These are phyloP conservation scores for Fulmarus glacialis DNA, from an alignment of 2,113 vertebrate genomes.

Conservation along the genomic window DNA sequence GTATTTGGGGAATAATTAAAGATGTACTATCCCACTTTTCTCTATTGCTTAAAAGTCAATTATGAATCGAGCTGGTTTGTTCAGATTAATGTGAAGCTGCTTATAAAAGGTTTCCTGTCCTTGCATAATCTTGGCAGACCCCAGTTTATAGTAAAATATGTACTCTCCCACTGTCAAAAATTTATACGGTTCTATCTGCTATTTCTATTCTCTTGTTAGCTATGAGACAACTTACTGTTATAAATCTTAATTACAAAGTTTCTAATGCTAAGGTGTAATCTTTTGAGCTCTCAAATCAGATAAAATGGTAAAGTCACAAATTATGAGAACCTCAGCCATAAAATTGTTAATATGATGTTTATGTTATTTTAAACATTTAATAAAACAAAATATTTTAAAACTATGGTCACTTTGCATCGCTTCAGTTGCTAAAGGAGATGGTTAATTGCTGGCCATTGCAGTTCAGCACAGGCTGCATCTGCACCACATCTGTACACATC, in stretches of 20 bases:
- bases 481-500: neutral
- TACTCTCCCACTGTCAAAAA: conserved; percentile 5
- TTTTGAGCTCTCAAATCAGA: conserved; percentile 40
- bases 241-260: conserved; percentile 39
- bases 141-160: neutral
- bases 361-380: conserved; percentile 69
- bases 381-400: conserved; percentile 70
- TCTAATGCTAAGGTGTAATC: conserved; percentile 49
- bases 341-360: conserved; percentile 60
- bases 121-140: neutral
- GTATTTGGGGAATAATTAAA: neutral
- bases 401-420: neutral
- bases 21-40: neutral
- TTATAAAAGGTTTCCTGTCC: neutral
- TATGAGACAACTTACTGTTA: conserved; percentile 38
- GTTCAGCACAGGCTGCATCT: neutral
- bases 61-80: neutral
- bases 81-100: neutral
- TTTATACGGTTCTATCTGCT: conserved; percentile 49
- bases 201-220: conserved; percentile 61
- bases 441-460: neutral
- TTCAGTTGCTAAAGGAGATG: neutral
- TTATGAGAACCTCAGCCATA: conserved; percentile 44
- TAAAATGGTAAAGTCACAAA: neutral
- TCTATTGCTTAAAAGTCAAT: conserved; percentile 23